These are phyloP conservation scores for Neosilurus mollespiculum DNA, from an alignment of 2,797 vertebrate species.

Conservation along the genomic window DNA sequence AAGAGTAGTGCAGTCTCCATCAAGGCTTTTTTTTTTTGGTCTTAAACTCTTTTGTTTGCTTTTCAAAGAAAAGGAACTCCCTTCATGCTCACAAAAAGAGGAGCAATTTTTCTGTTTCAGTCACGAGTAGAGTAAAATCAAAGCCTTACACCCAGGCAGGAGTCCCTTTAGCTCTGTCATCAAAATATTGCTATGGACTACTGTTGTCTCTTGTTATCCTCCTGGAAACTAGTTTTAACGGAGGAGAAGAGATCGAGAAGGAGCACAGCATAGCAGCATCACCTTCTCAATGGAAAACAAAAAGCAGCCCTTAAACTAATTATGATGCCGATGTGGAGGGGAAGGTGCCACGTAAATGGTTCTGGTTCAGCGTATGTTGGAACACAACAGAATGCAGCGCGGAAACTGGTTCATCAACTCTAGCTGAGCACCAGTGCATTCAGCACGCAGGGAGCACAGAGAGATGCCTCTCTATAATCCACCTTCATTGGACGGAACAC, in stretches of 20 bases:
- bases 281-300: constrained; percentile 15
- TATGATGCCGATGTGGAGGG: background rate
- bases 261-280: constrained; percentile 16
- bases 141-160: constrained; percentile 34
- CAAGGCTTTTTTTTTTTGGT: constrained; percentile 15
- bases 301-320: constrained; percentile 7
- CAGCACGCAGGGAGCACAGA: background rate
- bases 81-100: constrained; percentile 37
- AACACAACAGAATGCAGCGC: constrained; percentile 26
- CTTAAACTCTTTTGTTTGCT: constrained; percentile 29
- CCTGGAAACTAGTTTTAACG: constrained; percentile 12
- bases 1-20: constrained; percentile 14
- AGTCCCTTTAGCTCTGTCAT: constrained; percentile 34
- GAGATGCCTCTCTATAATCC: background rate
- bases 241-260: constrained; percentile 4
- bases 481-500: background rate
- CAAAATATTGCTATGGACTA: constrained; percentile 23
- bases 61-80: constrained; percentile 35
- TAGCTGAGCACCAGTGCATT: constrained; percentile 15
- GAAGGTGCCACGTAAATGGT: constrained; percentile 23
- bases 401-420: constrained; percentile 30
- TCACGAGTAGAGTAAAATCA: constrained; percentile 44
- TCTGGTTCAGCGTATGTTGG: constrained; percentile 13
- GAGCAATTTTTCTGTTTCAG: constrained; percentile 48
- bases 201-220: constrained; percentile 27